phyloP scores from a whole-genome alignment of 2,113 vertebrate species.

The Syngnathus typhle region DNA sequence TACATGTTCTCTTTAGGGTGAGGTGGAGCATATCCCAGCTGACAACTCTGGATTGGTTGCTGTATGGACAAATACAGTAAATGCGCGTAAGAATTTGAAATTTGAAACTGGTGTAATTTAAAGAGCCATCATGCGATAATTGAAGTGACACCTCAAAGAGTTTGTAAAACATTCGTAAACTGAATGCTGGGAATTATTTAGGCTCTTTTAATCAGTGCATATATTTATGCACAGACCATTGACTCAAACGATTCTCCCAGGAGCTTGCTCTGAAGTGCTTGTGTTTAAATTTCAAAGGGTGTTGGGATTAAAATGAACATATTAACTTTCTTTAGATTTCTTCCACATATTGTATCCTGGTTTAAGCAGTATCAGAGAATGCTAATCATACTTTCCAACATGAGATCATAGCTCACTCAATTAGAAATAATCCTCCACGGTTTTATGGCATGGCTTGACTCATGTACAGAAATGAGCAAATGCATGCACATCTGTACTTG shows the following conservation, averaged over 20 bases:
- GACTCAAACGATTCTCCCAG: background rate
- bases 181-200: background rate
- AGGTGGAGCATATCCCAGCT: background rate
- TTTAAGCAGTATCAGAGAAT: slow-evolving; percentile 13
- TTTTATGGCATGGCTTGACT: slow-evolving; percentile 37
- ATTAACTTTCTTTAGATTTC: slow-evolving; percentile 8
- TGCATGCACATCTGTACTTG: slow-evolving; percentile 9
- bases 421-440: slow-evolving; percentile 48
- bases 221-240: background rate
- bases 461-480: slow-evolving; percentile 30
- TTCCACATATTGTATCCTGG: slow-evolving; percentile 12
- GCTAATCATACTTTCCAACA: slow-evolving; percentile 29
- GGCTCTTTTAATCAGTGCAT: background rate
- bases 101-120: no score
- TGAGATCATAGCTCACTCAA: slow-evolving; percentile 46
- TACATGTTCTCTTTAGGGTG: background rate
- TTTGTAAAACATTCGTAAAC: background rate
- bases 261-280: background rate
- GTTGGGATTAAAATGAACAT: slow-evolving; percentile 21
- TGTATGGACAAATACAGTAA: no score
- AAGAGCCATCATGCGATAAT: background rate
- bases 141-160: background rate
- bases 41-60: background rate
- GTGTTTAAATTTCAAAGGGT: slow-evolving; percentile 11
- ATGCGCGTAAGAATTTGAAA: no score